Evolutionary conservation across 2,888 invertebrate species (phyloP).

Genomic region (Latheticus oryzae): DNA sequence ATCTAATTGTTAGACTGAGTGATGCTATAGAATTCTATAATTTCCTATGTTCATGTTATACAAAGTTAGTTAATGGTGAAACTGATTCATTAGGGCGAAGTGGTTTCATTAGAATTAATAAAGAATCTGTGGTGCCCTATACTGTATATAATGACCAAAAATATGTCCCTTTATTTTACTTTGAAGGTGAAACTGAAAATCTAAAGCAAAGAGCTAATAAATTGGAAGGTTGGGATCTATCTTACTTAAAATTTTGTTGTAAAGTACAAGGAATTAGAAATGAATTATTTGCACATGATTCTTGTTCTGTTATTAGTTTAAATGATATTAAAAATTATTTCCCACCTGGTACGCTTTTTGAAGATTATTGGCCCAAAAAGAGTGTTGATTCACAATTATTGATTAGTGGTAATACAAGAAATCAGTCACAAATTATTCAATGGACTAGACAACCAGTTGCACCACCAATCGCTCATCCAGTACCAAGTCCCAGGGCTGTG

Average conservation of each 20-base stretch:
- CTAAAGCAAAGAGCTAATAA: constrained; percentile 87
- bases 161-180: constrained; percentile 92
- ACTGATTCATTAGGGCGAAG: constrained; percentile 82
- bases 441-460: constrained; percentile 84
- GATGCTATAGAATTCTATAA: constrained; percentile 93
- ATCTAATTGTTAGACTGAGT: constrained; percentile 87
- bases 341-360: constrained; percentile 88
- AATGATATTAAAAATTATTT: constrained; percentile 92
- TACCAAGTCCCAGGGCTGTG: constrained; percentile 55
- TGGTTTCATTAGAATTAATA: constrained; percentile 92
- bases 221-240: constrained; percentile 91
- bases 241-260: constrained; percentile 93
- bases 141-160: constrained; percentile 85
- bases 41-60: constrained; percentile 90
- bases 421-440: constrained; percentile 70
- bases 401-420: constrained; percentile 72
- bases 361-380: constrained; percentile 94
- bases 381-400: constrained; percentile 85
- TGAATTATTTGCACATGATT: constrained; percentile 90
- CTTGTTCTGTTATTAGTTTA: constrained; percentile 90
- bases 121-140: constrained; percentile 93
- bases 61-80: constrained; percentile 80
- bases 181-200: constrained; percentile 93
- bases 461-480: constrained; percentile 73
- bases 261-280: constrained; percentile 94